phyloP scores from a whole-genome alignment of 2,797 vertebrate species.

The Heterohyrax brucei region DNA sequence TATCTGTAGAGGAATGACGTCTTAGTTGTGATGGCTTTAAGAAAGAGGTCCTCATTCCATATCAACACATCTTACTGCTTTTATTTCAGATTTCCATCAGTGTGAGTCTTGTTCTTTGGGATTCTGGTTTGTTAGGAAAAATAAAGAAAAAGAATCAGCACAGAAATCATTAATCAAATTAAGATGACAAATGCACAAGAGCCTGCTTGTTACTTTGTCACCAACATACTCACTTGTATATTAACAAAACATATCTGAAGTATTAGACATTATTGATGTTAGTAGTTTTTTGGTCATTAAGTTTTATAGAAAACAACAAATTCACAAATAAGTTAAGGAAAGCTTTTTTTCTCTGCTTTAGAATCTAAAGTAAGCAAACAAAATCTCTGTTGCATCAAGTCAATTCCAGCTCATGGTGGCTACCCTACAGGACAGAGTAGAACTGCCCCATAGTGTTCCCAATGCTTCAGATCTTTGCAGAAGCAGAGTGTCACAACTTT shows the following conservation, averaged over 20 bases:
- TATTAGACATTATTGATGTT: background rate
- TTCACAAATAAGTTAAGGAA: background rate
- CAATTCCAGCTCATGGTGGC: too few relatives aligned
- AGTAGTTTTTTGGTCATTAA: background rate
- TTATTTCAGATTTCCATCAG: slow-evolving; percentile 1
- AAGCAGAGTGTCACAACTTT: too few relatives aligned
- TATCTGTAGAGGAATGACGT: background rate
- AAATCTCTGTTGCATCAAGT: too few relatives aligned
- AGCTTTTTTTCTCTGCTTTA: background rate
- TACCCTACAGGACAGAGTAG: too few relatives aligned
- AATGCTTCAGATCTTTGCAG: too few relatives aligned
- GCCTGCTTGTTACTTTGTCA: background rate
- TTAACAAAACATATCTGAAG: background rate
- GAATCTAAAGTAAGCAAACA: background rate
- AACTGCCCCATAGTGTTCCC: too few relatives aligned
- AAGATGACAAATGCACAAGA: background rate
- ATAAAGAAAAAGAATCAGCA: background rate
- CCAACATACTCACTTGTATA: background rate
- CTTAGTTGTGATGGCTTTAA: background rate
- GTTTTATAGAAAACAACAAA: background rate
- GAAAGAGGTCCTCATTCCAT: background rate
- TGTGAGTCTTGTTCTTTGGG: background rate
- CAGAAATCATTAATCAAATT: background rate
- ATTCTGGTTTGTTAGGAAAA: background rate
- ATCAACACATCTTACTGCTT: background rate